phyloP scores from a whole-genome alignment of 2,797 vertebrate species.

The Valencia hispanica region DNA sequence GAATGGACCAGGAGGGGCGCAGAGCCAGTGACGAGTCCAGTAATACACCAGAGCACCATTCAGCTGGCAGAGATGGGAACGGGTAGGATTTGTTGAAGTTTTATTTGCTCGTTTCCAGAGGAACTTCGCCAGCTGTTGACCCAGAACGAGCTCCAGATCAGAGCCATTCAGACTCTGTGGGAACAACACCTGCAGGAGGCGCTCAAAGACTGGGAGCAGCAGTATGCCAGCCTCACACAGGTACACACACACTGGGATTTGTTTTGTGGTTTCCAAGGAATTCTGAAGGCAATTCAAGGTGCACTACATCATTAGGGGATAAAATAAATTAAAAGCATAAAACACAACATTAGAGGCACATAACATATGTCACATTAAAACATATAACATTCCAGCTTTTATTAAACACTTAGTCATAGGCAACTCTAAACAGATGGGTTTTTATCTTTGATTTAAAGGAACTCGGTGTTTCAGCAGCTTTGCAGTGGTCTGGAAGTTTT shows the following conservation, averaged over 20 bases:
- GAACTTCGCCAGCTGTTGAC: constrained; percentile 79
- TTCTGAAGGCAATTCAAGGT: no score
- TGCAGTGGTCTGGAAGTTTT: no score
- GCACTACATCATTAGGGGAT: no score
- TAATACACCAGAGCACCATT: constrained; percentile 36
- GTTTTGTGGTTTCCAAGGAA: background rate
- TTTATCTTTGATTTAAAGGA: no score
- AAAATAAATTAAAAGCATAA: no score
- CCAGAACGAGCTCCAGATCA: constrained; percentile 83
- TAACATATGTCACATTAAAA: no score
- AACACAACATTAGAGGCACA: no score
- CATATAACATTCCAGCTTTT: no score
- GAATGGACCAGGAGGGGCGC: constrained; percentile 80
- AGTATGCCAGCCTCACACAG: constrained; percentile 83
- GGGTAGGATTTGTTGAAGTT: background rate
- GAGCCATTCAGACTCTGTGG: constrained; percentile 83
- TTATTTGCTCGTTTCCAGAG: constrained; percentile 70
- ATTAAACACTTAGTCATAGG: no score
- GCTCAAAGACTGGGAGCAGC: constrained; percentile 86
- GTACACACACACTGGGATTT: constrained; percentile 54
- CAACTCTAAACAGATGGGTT: no score
- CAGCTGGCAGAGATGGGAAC: background rate
- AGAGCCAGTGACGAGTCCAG: constrained; percentile 82
- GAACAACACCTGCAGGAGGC: constrained; percentile 87
- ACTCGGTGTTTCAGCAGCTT: no score